These are phyloP conservation scores for Pseudococcus jackbeardsleyi DNA, from an alignment of 2,888 invertebrate genomes.

Conservation along the genomic window DNA sequence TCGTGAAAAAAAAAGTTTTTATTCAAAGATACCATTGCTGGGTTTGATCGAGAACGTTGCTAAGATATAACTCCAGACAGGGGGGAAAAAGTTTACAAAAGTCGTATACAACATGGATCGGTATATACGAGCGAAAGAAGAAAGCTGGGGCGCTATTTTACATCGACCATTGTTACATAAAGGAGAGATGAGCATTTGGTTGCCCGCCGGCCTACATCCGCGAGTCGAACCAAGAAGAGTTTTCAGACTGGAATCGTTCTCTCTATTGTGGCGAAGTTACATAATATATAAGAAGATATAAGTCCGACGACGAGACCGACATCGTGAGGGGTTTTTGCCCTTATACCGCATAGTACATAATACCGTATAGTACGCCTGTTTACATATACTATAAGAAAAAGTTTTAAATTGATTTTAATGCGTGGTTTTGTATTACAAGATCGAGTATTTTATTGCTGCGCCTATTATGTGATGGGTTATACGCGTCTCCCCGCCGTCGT, in stretches of 20 bases:
- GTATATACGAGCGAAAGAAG: too few species aligned
- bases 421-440: constrained; percentile 42
- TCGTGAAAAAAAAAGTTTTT: too few species aligned
- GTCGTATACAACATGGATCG: too few species aligned
- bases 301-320: neutral
- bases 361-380: neutral
- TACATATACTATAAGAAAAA: constrained; percentile 16
- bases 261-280: constrained; percentile 25
- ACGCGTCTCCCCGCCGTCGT: neutral
- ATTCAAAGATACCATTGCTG: too few species aligned
- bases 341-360: too few species aligned
- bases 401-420: constrained; percentile 40
- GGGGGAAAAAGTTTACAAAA: too few species aligned
- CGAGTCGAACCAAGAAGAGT: neutral
- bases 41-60: too few species aligned
- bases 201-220: neutral
- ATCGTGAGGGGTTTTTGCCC: too few species aligned
- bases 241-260: neutral
- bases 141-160: neutral
- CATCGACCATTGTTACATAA: neutral
- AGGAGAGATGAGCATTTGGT: constrained; percentile 7
- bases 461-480: neutral
- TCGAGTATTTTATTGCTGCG: constrained; percentile 33
- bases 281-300: neutral
- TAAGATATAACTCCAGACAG: too few species aligned